A percentile compares a stretch with the other conserved stretches of the same genome.
These are phyloP conservation scores for Parus major DNA, from an alignment of 2,113 vertebrate species.

Conservation along the genomic window DNA sequence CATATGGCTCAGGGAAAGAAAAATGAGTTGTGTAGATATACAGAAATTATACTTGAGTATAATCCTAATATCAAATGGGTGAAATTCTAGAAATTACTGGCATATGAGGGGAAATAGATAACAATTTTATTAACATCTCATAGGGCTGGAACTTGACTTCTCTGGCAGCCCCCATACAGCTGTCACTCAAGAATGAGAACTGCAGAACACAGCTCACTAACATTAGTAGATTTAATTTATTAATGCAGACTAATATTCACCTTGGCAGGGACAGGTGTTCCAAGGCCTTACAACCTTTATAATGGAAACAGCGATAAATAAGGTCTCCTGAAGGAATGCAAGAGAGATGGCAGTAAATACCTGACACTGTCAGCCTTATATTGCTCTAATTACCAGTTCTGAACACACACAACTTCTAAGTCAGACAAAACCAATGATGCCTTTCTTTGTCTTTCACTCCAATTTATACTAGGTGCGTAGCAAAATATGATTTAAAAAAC, in stretches of 20 bases:
- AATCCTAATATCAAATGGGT: neutral
- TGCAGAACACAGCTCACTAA: neutral
- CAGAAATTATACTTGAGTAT: neutral
- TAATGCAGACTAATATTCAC: neutral
- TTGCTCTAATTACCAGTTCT: neutral
- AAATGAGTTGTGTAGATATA: neutral
- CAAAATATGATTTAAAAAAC: neutral
- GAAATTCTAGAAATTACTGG: neutral
- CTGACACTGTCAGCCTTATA: neutral
- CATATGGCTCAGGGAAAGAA: neutral
- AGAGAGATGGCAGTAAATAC: neutral
- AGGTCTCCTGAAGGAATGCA: neutral
- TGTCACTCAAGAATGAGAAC: neutral
- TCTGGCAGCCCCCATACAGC: neutral
- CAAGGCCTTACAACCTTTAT: neutral
- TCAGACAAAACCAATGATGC: neutral
- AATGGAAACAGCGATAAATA: neutral
- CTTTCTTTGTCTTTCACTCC: neutral
- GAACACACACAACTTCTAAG: neutral
- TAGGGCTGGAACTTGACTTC: neutral
- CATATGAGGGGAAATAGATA: neutral
- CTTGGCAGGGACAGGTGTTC: neutral
- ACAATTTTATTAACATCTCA: neutral
- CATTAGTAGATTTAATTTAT: neutral
- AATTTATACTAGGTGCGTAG: neutral